phyloP scores from a whole-genome alignment of 2,888 invertebrate species.

The Cabera pusaria region DNA sequence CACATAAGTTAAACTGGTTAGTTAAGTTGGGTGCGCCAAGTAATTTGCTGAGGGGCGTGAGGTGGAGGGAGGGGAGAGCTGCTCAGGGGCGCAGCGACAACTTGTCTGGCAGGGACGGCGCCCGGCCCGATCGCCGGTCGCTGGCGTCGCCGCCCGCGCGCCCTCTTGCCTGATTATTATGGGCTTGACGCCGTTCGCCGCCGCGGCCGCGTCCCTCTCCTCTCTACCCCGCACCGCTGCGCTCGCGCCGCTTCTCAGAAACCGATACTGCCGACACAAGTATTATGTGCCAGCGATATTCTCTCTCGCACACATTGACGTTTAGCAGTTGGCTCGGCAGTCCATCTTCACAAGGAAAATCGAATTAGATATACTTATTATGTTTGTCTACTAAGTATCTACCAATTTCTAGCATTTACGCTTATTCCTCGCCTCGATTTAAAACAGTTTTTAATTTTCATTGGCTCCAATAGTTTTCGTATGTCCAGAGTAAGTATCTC shows the following conservation, averaged over 20 bases:
- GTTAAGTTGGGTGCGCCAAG: constrained; percentile 60
- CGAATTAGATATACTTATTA: too few species aligned
- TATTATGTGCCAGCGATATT: constrained; percentile 41
- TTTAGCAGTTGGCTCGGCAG: constrained; percentile 37
- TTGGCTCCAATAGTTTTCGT: too few species aligned
- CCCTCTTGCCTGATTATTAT: constrained; percentile 49
- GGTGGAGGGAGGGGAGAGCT: constrained; percentile 39
- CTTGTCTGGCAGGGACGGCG: constrained; percentile 73
- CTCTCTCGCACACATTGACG: constrained; percentile 46
- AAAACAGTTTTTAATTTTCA: too few species aligned
- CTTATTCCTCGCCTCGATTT: too few species aligned
- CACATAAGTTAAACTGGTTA: constrained; percentile 49
- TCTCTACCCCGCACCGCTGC: constrained; percentile 28
- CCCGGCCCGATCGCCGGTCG: constrained; percentile 37
- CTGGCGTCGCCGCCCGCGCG: constrained; percentile 31
- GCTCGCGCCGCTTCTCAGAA: constrained; percentile 62
- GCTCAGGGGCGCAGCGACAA: constrained; percentile 70
- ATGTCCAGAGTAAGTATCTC: too few species aligned
- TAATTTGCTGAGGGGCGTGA: constrained; percentile 48
- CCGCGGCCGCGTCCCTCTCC: constrained; percentile 33
- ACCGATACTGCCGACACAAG: constrained; percentile 55
- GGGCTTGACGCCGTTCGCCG: constrained; percentile 46
- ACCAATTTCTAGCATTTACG: too few species aligned
- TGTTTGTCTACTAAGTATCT: too few species aligned
- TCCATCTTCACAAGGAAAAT: constrained; percentile 36